Base-by-base conservation (phyloP, 2,113 vertebrate genomes). In the Fulmarus glacialis region DNA sequence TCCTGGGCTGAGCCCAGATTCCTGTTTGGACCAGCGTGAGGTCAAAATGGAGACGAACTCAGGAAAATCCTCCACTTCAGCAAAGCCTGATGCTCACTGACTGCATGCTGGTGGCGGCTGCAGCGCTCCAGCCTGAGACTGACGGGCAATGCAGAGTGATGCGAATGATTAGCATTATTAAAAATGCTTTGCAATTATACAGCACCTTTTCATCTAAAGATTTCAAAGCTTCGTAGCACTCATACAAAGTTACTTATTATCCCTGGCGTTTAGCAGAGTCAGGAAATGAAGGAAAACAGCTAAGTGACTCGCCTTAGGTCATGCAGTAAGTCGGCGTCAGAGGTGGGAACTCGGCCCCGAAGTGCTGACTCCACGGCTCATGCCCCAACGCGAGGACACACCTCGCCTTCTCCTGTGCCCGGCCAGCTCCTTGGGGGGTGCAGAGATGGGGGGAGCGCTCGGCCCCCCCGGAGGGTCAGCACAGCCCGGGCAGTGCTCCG, bases 231-330 rank as follows among this genome's bases (percentile, higher is more conserved):
- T 68, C 2, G 2, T 34, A 73, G 75, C 30, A 38, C 87, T 96
- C 88, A 59, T 78, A 50, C 93, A 62, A 95, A 93, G 90, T 96
- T 89, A 68, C 70, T 97, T 93, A 96, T 97, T 96, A 96, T 95
- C 81, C 94, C 63, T 11, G 23, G 82, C 21, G 2, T 97, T 97
- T 77, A 96, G 96, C 96, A 97, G 96, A 93, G 95, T 96, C 94
- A 97, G 95, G 94, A 70, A 94, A 96, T 10, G 62, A 48, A 94
- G 89, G 91, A 70, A 71, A 90, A 87, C 62, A 66, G 81, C 71
- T 94, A 42, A 94, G 93, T 94, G 94, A 91, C 93, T 97, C 43
- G 93, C 95, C 97, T 87, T 59, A 89, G 96, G 97, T 89, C 87
- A 95, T 68, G 53, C 81, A 94, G 58, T 87, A 15, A 95, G 81